Conservation (phyloP, 2,113 vertebrate species). For the Lamprologus tigripictilis region DNA sequence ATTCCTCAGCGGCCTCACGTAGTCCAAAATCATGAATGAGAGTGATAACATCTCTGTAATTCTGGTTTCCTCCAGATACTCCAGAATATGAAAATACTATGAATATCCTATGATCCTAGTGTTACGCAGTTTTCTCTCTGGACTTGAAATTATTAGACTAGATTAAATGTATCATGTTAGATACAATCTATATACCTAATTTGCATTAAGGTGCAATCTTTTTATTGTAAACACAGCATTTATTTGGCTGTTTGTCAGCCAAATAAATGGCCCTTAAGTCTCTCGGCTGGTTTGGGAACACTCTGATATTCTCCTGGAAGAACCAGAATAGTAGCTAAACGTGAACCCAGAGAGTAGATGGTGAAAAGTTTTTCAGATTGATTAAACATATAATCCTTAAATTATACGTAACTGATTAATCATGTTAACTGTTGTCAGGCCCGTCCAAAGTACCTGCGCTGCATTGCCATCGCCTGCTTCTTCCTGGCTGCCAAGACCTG, state of each 20-base stretch:
- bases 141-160: background rate
- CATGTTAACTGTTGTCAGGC: conserved; percentile 69
- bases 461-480: conserved; percentile 96
- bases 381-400: background rate
- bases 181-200: background rate
- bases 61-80: background rate
- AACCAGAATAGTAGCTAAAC: background rate
- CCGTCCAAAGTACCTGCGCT: conserved; percentile 94
- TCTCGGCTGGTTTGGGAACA: background rate
- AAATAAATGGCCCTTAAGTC: background rate
- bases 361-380: background rate
- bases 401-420: background rate
- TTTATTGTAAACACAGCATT: background rate
- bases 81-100: background rate
- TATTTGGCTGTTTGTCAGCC: background rate
- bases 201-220: background rate
- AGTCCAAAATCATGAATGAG: background rate
- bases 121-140: background rate
- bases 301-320: background rate
- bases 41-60: background rate
- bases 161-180: background rate
- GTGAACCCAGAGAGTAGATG: background rate
- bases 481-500: conserved; percentile 93
- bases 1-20: background rate
- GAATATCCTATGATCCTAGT: background rate